Percentiles rank a stretch among this genome's conserved stretches.
Evolutionary conservation across 2,113 vertebrate genomes (phyloP).

Genomic region (Rhinoderma darwinii): DNA sequence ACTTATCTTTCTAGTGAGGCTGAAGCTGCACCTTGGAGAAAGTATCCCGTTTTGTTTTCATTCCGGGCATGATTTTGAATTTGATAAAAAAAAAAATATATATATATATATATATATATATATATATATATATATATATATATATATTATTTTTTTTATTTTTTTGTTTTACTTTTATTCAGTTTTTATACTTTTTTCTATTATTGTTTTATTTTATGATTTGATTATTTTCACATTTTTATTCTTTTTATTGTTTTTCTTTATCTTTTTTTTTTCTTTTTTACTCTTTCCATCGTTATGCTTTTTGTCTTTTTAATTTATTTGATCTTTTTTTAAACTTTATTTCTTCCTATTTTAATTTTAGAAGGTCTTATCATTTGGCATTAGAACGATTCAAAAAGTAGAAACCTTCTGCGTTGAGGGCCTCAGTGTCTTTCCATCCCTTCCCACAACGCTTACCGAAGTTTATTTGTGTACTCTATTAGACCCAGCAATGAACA

Average conservation of each 20-base stretch:
- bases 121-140: background rate
- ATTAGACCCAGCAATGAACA: slow-evolving; percentile 1
- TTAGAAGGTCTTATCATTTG: slow-evolving; percentile 23
- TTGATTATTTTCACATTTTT: background rate
- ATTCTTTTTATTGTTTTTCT: background rate
- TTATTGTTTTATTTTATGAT: too few species aligned
- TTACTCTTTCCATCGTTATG: background rate
- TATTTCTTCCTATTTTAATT: background rate
- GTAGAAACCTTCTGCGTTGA: background rate
- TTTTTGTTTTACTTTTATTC: background rate
- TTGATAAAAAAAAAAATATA: too few species aligned
- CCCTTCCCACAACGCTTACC: background rate
- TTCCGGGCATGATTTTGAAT: background rate
- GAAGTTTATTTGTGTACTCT: slow-evolving; percentile 30
- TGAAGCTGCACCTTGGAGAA: slow-evolving; percentile 37
- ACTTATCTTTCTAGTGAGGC: slow-evolving; percentile 42
- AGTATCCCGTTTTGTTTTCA: background rate
- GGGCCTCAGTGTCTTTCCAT: background rate
- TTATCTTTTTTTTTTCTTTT: background rate
- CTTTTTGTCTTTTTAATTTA: background rate
- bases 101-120: background rate
- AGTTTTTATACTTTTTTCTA: background rate
- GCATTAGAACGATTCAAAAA: background rate
- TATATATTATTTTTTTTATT: background rate
- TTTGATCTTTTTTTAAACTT: background rate